Conservation (phyloP, 2,888 invertebrate species). For the Ornithoptera priamus region DNA sequence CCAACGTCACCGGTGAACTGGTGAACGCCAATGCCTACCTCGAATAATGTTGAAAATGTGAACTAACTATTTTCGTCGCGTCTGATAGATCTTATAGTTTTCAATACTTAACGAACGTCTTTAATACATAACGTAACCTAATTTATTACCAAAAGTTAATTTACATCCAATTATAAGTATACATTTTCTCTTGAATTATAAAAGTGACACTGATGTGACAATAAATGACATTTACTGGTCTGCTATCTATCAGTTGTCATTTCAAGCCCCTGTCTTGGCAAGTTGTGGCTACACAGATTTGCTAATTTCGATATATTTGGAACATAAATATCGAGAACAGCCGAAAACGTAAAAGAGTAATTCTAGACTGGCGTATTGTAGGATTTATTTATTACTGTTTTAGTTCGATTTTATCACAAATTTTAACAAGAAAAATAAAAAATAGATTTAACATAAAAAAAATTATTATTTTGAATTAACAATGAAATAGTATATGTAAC, state of each 20-base stretch:
- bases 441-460: too few relatives aligned
- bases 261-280: not conserved
- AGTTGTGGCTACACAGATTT: not conserved
- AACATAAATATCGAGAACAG: too few relatives aligned
- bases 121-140: slow-evolving; percentile 17
- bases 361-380: too few relatives aligned
- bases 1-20: slow-evolving; percentile 51
- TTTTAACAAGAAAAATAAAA: too few relatives aligned
- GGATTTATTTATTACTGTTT: too few relatives aligned
- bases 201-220: slow-evolving; percentile 25
- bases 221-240: slow-evolving; percentile 1
- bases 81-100: not conserved
- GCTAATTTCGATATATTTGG: not conserved
- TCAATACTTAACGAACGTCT: not conserved
- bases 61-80: slow-evolving; percentile 38
- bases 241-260: slow-evolving; percentile 1
- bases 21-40: slow-evolving; percentile 38
- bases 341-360: too few relatives aligned
- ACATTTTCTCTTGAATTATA: slow-evolving; percentile 14
- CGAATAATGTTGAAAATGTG: slow-evolving; percentile 27
- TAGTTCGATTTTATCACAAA: too few relatives aligned
- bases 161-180: slow-evolving; percentile 10
- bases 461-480: too few relatives aligned
- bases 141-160: slow-evolving; percentile 20
- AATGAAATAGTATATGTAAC: too few relatives aligned